Evolutionary conservation across 2,888 invertebrate species (phyloP), one percentile per base, ranked within the genome.

Genomic region (Caenorhabditis doughertyi): DNA sequence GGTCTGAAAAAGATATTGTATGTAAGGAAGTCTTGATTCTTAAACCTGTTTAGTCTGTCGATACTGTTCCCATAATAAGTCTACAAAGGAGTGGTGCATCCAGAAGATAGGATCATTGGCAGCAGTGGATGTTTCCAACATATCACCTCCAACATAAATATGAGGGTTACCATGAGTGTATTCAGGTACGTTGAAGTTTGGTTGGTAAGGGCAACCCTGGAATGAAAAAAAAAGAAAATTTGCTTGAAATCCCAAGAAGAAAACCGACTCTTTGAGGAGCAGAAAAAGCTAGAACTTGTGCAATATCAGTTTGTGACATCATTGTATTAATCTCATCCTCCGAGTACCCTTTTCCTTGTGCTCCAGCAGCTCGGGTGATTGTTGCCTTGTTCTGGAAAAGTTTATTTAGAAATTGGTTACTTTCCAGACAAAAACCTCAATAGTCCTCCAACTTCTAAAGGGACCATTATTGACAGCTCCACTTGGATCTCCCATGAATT

Each of bases 91-190:
- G 79, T 92, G 92, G 68, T 91, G 91, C 32, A 92, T 74, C 85
- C 88, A 92, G 84, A 92, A 92, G 25, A 91, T 84, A 0, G 92
- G 92, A 82, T 92, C 92, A 62, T 90, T 92, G 3, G 92, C 92
- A 0, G 92, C 90, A 0, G 90, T 88, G 2, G 87, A 83, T 0
- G 91, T 89, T 27, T 91, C 89, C 21, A 87, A 73, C 91, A 92
- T 92, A 53, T 90, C 87, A 0, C 92, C 92, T 11, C 92, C 92
- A 21, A 92, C 87, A 83, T 87, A 92, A 49, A 90, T 87, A 82
- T 92, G 92, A 0, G 89, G 88, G 29, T 90, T 90, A 8, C 90
- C 88, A 62, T 90, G 87, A 9, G 88, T 86, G 70, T 90, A 89
- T 62, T 89, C 90, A 39, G 89, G 82, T 8, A 85, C 81, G 39